These are phyloP conservation scores for Drosophila takahashii DNA, from an alignment of 1,140 invertebrate genomes.

Conservation along the genomic window DNA sequence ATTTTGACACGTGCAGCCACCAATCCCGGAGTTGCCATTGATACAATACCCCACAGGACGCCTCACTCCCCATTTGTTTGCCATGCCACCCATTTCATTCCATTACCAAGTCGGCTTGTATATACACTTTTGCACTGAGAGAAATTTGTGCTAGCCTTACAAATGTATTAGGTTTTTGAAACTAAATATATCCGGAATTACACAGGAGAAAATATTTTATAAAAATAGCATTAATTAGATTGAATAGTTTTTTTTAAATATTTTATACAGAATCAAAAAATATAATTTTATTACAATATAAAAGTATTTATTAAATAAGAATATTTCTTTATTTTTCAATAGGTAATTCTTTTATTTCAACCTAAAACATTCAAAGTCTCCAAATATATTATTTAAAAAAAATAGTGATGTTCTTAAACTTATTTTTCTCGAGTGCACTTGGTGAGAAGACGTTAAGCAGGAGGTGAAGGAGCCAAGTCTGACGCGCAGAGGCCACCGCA, in stretches of 20 bases:
- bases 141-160: not conserved
- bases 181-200: not conserved
- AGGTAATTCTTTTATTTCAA: too few relatives aligned
- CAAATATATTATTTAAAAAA: too few relatives aligned
- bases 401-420: not conserved
- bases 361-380: too few relatives aligned
- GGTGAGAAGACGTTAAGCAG: not conserved
- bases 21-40: conserved; percentile 60
- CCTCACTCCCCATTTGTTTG: conserved; percentile 30
- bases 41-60: conserved; percentile 62
- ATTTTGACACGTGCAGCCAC: conserved; percentile 71
- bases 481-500: conserved; percentile 23
- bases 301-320: too few relatives aligned
- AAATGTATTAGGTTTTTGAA: not conserved
- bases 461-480: not conserved
- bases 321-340: too few relatives aligned
- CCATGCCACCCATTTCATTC: conserved; percentile 9
- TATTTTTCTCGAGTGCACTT: not conserved
- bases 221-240: too few relatives aligned
- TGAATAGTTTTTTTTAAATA: too few relatives aligned
- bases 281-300: too few relatives aligned
- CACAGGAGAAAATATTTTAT: too few relatives aligned
- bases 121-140: conserved; percentile 19
- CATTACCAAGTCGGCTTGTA: conserved; percentile 22
- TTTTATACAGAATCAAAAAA: too few relatives aligned